Evolutionary conservation across 2,113 vertebrate species (phyloP).

Genomic region (Amblyopsis rosae): DNA sequence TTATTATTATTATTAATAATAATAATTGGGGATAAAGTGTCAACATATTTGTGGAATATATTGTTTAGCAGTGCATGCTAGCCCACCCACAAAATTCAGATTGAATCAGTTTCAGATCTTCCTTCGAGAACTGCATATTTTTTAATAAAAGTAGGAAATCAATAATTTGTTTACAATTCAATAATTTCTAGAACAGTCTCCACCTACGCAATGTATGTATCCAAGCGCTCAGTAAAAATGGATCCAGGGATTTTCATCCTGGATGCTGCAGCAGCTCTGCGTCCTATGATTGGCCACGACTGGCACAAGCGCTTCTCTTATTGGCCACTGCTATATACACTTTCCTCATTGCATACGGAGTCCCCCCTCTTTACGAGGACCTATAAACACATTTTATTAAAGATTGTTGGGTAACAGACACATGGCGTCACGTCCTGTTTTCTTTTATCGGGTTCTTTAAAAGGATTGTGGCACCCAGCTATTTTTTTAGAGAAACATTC

Average conservation of each 20-base stretch:
- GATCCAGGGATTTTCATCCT: slow-evolving; percentile 24
- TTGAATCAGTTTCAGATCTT: too few species aligned
- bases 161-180: neutral
- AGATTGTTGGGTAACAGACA: slow-evolving; percentile 41
- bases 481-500: slow-evolving; percentile 16
- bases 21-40: too few species aligned
- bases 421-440: slow-evolving; percentile 22
- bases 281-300: slow-evolving; percentile 60
- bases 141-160: too few species aligned
- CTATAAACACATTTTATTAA: slow-evolving; percentile 59
- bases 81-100: too few species aligned
- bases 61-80: too few species aligned
- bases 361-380: slow-evolving; percentile 48
- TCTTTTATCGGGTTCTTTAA: slow-evolving; percentile 22
- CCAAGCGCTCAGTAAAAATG: slow-evolving; percentile 27
- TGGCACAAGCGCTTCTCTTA: slow-evolving; percentile 29
- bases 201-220: neutral
- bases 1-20: too few species aligned
- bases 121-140: too few species aligned
- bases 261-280: slow-evolving; percentile 20
- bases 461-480: slow-evolving; percentile 17
- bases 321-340: slow-evolving; percentile 62
- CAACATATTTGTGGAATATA: too few species aligned
- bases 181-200: neutral
- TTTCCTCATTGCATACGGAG: slow-evolving; percentile 60